Conservation (phyloP, 2,888 invertebrate genomes). For the Mimumesa dahlbomi region DNA sequence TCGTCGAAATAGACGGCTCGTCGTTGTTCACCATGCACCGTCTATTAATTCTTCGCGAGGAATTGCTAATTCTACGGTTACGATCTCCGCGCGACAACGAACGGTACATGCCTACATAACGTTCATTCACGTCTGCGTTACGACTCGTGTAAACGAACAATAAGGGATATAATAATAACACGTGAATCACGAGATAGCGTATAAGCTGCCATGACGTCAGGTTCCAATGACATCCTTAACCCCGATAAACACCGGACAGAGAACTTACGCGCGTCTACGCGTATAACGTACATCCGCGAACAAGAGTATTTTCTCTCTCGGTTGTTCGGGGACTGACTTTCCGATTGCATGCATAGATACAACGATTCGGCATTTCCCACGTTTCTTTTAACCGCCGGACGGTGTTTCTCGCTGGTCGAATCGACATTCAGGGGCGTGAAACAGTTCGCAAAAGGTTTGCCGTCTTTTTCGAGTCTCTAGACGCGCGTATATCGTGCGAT, state of each 20-base stretch:
- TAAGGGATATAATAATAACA: constrained; percentile 56
- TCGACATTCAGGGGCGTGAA: no score
- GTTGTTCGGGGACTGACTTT: no score
- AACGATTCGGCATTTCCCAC: no score
- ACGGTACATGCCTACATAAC: constrained; percentile 17
- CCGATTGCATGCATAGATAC: no score
- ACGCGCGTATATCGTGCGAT: no score
- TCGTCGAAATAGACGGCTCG: background rate
- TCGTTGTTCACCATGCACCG: background rate
- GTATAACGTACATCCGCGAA: no score
- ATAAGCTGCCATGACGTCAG: constrained; percentile 48
- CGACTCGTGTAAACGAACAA: constrained; percentile 19
- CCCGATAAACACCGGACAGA: background rate
- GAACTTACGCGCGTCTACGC: no score
- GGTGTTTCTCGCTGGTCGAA: no score
- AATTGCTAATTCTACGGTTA: constrained; percentile 43
- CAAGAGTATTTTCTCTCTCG: no score
- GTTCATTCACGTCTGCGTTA: constrained; percentile 42
- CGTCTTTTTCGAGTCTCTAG: no score
- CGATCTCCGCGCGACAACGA: constrained; percentile 38
- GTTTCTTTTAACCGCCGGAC: no score
- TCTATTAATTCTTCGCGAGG: constrained; percentile 19
- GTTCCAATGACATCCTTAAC: constrained; percentile 21
- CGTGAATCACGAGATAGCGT: constrained; percentile 54
- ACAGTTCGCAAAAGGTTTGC: no score